A percentile compares a stretch with the other conserved stretches of the same genome.
These are phyloP conservation scores for Hapalemur alaotrensis DNA, from an alignment of 2,797 vertebrate species.

Conservation along the genomic window DNA sequence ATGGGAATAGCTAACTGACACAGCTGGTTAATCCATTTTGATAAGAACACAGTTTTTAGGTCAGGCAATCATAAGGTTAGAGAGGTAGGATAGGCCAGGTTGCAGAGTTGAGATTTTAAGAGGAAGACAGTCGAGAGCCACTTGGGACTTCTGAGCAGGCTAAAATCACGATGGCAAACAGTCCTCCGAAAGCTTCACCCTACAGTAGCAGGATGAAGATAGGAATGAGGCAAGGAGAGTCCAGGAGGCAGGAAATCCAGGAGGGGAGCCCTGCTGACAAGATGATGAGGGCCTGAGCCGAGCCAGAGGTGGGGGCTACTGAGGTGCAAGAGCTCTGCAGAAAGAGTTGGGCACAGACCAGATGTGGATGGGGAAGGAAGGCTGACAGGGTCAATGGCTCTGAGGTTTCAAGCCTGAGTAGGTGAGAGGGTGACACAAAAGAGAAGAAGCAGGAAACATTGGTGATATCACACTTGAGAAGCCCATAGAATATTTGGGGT, in stretches of 20 bases:
- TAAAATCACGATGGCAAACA: not conserved
- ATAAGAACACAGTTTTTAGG: not conserved
- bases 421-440: not conserved
- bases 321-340: not conserved
- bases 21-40: not conserved
- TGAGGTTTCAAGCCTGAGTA: not conserved
- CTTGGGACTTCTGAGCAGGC: not conserved
- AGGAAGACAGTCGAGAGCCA: not conserved
- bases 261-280: accelerated
- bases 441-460: not conserved
- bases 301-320: not conserved
- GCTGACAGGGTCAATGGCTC: not conserved
- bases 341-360: not conserved
- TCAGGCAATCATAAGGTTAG: not conserved
- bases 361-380: not conserved
- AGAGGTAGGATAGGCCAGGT: not conserved
- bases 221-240: not conserved
- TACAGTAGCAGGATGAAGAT: not conserved
- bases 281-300: not conserved
- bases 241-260: not conserved
- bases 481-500: not conserved
- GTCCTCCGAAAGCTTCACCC: not conserved
- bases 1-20: not conserved
- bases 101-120: not conserved
- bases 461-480: not conserved